These are phyloP conservation scores for Astreopora myriophthalma DNA, from an alignment of 64 coral and sea anemone genomes.

Conservation along the genomic window DNA sequence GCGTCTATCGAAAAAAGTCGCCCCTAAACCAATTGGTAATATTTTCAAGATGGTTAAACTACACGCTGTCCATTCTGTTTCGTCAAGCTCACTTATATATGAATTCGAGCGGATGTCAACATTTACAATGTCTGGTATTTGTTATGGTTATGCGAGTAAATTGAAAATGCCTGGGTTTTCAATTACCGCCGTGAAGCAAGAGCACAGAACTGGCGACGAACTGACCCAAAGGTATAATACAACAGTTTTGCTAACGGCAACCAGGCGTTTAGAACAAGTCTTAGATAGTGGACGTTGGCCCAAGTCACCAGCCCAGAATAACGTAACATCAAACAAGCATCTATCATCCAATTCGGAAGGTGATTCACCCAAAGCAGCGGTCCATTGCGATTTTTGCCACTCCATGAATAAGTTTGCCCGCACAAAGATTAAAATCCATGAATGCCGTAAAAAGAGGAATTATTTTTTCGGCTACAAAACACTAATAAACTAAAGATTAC, in stretches of 20 bases:
- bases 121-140: slow-evolving; percentile 32
- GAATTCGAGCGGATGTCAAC: slow-evolving; percentile 41
- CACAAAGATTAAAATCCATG: neutral
- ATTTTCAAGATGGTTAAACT: neutral
- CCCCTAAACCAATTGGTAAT: neutral
- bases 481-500: neutral
- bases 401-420: neutral
- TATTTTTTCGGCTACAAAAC: neutral
- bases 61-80: neutral
- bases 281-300: no score
- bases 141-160: slow-evolving; percentile 51
- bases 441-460: neutral
- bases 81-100: neutral
- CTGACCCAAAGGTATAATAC: neutral
- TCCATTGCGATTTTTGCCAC: neutral
- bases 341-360: neutral
- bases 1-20: neutral
- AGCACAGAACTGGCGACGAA: neutral
- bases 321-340: neutral
- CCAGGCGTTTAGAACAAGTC: no score
- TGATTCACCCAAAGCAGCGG: neutral
- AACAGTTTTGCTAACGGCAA: no score
- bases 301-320: neutral
- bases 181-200: slow-evolving; percentile 1
- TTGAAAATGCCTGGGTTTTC: slow-evolving; percentile 48